Evolutionary conservation across 2,797 vertebrate genomes (phyloP), one percentile per base, ranked within the genome.

Genomic region (Sphenodon punctatus): DNA sequence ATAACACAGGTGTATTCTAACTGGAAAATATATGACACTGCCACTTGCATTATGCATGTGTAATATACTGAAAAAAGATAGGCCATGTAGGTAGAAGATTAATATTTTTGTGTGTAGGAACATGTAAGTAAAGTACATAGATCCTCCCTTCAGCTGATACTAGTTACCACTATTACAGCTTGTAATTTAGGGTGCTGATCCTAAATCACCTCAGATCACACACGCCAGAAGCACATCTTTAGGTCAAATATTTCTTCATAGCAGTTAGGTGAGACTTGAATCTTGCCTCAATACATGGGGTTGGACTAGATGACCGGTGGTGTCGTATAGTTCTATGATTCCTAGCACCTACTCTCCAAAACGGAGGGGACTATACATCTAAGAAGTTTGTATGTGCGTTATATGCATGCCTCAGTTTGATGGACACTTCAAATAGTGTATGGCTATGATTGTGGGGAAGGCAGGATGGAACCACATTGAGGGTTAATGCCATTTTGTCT

Each of bases 51-150:
- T 56, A 59, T 89, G 43, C 67, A 56, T 75, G 10, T 63, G 14
- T 82, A 66, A 36, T 39, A 32, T 70, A 7, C 8, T 46, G 67
- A 55, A 78, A 68, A 66, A 69, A 77, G 69, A 71, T 10, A 61
- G 71, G 42, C 80, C 27, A 46, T 66, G 32, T 75, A 71, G 4
- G 69, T 60, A 78, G 72, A 74, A 89, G 73, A 58, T 71, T 78
- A 55, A 76, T 91, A 60, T 69, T 58, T 13, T 55, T 5, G 2
- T 77, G 55, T 83, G 90, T 80, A 36, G 66, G 83, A n/a, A n/a
- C n/a, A n/a, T 8, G 34, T 34, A 34, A 63, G 45, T 39, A 81
- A 38, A 19, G 12, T 5, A 19, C 45, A 17, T 17, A 32, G 2
- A 25, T 67, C 75, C 32, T 67, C 2, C 5, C 73, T 8, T 77